phyloP scores from a whole-genome alignment of 2,113 vertebrate species.

The Syrrhaptes paradoxus region DNA sequence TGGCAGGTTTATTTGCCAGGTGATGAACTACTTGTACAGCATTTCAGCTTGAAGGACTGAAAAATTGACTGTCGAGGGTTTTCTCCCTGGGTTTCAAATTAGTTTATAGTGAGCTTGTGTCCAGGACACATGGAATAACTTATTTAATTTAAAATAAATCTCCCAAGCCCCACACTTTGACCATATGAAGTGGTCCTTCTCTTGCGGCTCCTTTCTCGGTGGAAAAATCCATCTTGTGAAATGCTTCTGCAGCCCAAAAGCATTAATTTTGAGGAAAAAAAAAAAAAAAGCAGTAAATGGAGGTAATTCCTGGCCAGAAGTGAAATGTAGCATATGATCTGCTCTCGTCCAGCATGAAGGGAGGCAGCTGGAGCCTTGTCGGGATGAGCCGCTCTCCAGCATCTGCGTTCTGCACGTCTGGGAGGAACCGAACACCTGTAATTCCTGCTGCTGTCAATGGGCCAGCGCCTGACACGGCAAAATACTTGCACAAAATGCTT shows the following conservation, averaged over 20 bases:
- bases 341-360: not conserved
- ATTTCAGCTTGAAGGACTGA: constrained; percentile 39
- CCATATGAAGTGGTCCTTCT: constrained; percentile 50
- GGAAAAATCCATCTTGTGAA: constrained; percentile 63
- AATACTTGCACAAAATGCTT: not conserved
- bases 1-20: constrained; percentile 67
- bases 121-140: constrained; percentile 63
- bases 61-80: constrained; percentile 13
- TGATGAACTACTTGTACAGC: constrained; percentile 50
- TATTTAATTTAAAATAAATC: constrained; percentile 70
- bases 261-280: not conserved
- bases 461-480: not conserved
- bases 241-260: constrained; percentile 23
- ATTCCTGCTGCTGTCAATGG: constrained; percentile 25
- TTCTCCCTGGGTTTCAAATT: constrained; percentile 63
- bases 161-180: constrained; percentile 44
- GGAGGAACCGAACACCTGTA: constrained; percentile 49
- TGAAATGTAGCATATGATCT: constrained; percentile 52
- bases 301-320: constrained; percentile 28
- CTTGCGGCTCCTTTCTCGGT: not conserved
- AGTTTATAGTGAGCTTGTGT: constrained; percentile 32
- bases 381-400: constrained; percentile 37
- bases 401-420: not conserved
- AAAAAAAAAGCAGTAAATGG: constrained; percentile 23
- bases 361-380: not conserved